Evolutionary conservation across 2,113 vertebrate species (phyloP).

Genomic region (Oncorhynchus tshawytscha): DNA sequence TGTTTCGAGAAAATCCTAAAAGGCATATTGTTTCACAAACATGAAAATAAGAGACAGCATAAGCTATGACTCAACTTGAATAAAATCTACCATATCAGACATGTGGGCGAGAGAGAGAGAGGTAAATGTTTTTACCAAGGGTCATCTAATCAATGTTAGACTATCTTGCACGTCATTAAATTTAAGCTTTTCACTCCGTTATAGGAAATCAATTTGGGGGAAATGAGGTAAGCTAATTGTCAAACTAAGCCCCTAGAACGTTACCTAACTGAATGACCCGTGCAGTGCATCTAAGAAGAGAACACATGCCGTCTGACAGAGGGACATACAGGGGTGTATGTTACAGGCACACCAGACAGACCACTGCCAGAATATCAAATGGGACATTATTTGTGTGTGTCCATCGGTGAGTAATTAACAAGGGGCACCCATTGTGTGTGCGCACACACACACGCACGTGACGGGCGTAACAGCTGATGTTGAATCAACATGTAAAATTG

Average conservation of each 20-base stretch:
- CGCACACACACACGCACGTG: conserved; percentile 27
- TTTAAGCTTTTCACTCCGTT: conserved; percentile 29
- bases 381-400: conserved; percentile 95
- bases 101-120: no score
- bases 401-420: conserved; percentile 93
- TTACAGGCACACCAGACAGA: conserved; percentile 72
- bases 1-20: no score
- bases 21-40: no score
- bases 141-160: conserved; percentile 80
- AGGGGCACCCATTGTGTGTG: conserved; percentile 57
- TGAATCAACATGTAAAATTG: not conserved
- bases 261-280: conserved; percentile 73
- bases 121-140: not conserved
- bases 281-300: conserved; percentile 73
- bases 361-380: conserved; percentile 92
- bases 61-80: no score
- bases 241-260: conserved; percentile 72
- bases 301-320: not conserved
- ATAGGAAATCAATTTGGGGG: conserved; percentile 52
- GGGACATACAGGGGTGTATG: conserved; percentile 69
- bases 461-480: conserved; percentile 9
- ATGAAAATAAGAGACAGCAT: no score
- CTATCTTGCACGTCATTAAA: conserved; percentile 52
- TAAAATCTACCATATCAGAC: no score
- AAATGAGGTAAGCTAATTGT: conserved; percentile 80